Evolutionary conservation across 2,888 invertebrate genomes (phyloP), one percentile per base, ranked within the genome.

Genomic region (Tromatobia lineatoria): DNA sequence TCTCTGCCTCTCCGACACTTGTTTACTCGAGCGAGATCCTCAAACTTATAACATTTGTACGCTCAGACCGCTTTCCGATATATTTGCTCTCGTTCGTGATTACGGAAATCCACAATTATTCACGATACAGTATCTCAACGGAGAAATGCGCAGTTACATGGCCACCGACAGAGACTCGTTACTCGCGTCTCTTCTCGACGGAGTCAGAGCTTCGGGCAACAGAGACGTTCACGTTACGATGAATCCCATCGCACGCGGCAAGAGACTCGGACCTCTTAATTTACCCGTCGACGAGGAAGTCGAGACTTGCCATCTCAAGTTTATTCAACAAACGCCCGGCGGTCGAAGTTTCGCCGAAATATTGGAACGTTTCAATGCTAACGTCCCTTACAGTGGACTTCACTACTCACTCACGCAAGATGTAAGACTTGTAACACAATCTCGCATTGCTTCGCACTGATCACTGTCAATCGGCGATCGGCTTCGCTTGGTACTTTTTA

Each of bases 131-230:
- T 99, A 99, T 94, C 96, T 98, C 64, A 98, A 97, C 94, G 99
- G 99, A 42, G 96, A 98, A 90, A 96, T 96, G 29, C 95, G 99
- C 71, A 97, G 96, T 29, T 99, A 99, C 93, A 96, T 96, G 71
- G 98, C 99, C 15, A 98, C 98, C 34, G 99, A 99, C 94, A 97
- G 99, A 89, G 99, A 99, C 94, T 98, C 99, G 0, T 94, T 99
- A 82, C 94, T 99, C 84, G 99, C 99, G 0, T 99, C 99, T 0
- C 94, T 99, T 66, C 94, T 99, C 88, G 99, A 99, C 94, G 99
- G 99, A 47, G 99, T 99, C 15, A 95, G 99, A 84, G 98, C 99
- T 0, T 98, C 99, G 50, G 99, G 99, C 0, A 99, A 99, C 94
- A 96, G 98, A 90, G 99, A 99, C 94, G 98, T 99, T 3, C 99